A percentile compares a stretch with the other conserved stretches of the same genome.
These are phyloP conservation scores for Caenorhabditis afra DNA, from an alignment of 2,888 invertebrate genomes.

Conservation along the genomic window DNA sequence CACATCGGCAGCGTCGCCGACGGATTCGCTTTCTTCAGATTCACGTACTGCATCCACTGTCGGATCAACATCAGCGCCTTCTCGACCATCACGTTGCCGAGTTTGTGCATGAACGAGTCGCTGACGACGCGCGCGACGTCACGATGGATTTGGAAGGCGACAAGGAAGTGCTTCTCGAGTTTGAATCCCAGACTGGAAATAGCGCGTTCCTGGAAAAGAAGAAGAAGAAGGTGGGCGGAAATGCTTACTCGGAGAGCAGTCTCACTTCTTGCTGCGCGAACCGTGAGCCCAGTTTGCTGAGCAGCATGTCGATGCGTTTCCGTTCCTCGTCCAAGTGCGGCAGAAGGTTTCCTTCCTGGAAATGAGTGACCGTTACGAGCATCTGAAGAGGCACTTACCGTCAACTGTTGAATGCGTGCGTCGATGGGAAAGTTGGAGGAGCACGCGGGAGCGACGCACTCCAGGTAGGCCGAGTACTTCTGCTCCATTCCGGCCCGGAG, in stretches of 20 bases:
- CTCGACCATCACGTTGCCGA: slow-evolving; percentile 54
- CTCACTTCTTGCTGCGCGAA: slow-evolving; percentile 31
- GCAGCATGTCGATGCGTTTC: slow-evolving; percentile 28
- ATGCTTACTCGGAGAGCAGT: not conserved
- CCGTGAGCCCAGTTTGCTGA: slow-evolving; percentile 15
- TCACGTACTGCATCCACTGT: slow-evolving; percentile 48
- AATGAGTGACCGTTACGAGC: not conserved
- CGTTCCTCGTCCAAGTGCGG: slow-evolving; percentile 53
- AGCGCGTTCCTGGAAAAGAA: slow-evolving; percentile 29
- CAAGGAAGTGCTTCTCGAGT: slow-evolving; percentile 55
- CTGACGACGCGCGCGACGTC: slow-evolving; percentile 60
- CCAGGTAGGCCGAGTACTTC: slow-evolving; percentile 29
- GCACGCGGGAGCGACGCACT: slow-evolving; percentile 39
- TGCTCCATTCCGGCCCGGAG: slow-evolving; percentile 38
- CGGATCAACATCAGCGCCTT: slow-evolving; percentile 34
- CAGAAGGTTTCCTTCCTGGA: slow-evolving; percentile 25
- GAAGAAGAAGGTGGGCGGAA: too few relatives aligned
- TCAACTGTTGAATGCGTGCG: slow-evolving; percentile 32
- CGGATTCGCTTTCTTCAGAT: slow-evolving; percentile 30
- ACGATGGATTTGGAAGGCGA: slow-evolving; percentile 62
- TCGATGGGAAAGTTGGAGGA: slow-evolving; percentile 41
- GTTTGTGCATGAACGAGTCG: slow-evolving; percentile 48
- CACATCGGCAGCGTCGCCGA: slow-evolving; percentile 63
- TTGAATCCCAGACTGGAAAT: slow-evolving; percentile 48
- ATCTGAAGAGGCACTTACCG: slow-evolving; percentile 10